Conservation (phyloP, 2,113 vertebrate genomes). For the Macaca mulatta region DNA sequence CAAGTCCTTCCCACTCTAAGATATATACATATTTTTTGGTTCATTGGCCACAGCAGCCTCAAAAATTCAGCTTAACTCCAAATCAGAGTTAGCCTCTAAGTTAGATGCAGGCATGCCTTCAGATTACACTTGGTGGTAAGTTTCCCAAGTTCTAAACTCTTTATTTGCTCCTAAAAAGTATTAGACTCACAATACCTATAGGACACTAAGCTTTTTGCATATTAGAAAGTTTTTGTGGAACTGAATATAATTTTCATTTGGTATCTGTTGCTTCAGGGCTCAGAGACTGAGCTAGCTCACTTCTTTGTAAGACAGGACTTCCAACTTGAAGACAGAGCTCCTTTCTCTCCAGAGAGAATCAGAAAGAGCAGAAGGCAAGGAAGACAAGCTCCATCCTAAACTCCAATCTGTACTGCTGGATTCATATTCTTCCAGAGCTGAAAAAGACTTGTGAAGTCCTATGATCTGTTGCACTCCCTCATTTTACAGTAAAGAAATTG, state of each 20-base stretch:
- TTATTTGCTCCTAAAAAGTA: neutral
- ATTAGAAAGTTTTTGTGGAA: neutral
- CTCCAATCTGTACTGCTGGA: neutral
- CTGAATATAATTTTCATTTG: neutral
- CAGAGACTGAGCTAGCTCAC: neutral
- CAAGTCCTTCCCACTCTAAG: neutral
- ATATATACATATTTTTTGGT: neutral
- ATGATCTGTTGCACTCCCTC: neutral
- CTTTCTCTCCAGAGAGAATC: neutral
- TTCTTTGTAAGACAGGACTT: neutral
- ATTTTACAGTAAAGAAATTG: neutral
- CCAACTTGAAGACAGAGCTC: neutral
- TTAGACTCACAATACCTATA: neutral
- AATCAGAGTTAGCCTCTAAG: neutral
- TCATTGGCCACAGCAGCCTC: neutral
- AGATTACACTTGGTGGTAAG: neutral
- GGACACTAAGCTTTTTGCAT: neutral
- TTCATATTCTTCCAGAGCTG: neutral
- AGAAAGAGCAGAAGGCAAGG: neutral
- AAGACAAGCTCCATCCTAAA: neutral
- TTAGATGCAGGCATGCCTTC: neutral
- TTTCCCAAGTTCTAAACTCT: constrained; percentile 29
- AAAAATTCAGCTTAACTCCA: neutral
- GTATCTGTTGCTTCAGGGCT: neutral
- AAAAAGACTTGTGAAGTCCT: neutral